These are phyloP conservation scores for Xenopus petersii DNA, from an alignment of 2,797 vertebrate species.

Conservation along the genomic window DNA sequence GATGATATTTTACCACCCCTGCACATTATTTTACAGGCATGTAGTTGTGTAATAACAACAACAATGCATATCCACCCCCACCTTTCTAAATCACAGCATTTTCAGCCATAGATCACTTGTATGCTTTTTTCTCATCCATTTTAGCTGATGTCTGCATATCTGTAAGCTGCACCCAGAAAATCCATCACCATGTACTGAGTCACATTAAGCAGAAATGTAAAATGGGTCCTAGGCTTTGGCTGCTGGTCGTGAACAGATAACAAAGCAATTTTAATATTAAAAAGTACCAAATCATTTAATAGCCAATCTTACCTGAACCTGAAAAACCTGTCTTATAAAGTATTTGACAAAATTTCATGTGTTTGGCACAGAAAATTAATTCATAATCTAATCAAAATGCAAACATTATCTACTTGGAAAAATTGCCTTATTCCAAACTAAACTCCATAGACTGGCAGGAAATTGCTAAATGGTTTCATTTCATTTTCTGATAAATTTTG, in stretches of 20 bases:
- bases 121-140: slow-evolving; percentile 29
- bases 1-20: too few species aligned
- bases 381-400: too few species aligned
- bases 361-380: too few species aligned
- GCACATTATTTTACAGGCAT: not conserved
- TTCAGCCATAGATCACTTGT: slow-evolving; percentile 33
- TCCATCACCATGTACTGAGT: slow-evolving; percentile 20
- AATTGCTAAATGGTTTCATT: too few species aligned
- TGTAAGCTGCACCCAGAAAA: slow-evolving; percentile 39
- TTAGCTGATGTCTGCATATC: slow-evolving; percentile 46
- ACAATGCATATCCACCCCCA: slow-evolving; percentile 27
- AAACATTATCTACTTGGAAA: too few species aligned
- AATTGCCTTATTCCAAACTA: too few species aligned
- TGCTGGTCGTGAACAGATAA: slow-evolving; percentile 8
- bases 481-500: too few species aligned
- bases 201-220: slow-evolving; percentile 28
- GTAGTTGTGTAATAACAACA: slow-evolving; percentile 23
- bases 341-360: too few species aligned
- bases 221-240: slow-evolving; percentile 1
- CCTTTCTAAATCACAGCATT: slow-evolving; percentile 31
- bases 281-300: too few species aligned
- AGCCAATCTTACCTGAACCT: too few species aligned
- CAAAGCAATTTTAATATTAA: not conserved
- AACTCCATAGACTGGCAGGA: too few species aligned
- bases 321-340: too few species aligned